Evolutionary conservation across 1,140 invertebrate genomes (phyloP).

Genomic region (Ips typographus): DNA sequence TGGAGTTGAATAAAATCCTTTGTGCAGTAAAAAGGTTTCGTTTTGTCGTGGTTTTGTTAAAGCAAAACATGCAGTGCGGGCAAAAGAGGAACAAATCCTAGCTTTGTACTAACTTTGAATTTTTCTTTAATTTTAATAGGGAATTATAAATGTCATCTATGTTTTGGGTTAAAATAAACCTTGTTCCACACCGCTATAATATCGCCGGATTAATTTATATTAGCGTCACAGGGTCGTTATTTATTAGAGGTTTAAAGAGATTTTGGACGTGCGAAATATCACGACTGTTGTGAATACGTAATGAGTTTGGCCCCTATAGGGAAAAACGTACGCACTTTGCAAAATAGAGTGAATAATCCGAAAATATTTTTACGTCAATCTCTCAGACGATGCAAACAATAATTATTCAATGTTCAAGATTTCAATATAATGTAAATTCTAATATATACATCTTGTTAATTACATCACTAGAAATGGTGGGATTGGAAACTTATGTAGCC

Average conservation of each 20-base stretch:
- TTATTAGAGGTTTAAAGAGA: slow-evolving; percentile 29
- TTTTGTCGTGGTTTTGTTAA: too few species aligned
- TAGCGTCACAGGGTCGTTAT: slow-evolving; percentile 22
- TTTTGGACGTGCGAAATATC: slow-evolving; percentile 24
- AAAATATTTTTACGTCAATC: slow-evolving; percentile 3
- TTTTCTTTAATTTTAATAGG: slow-evolving; percentile 4
- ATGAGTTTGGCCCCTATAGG: background rate
- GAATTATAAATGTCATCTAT: background rate
- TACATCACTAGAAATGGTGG: slow-evolving; percentile 6
- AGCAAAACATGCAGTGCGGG: too few species aligned
- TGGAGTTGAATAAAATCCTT: too few species aligned
- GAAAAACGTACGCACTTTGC: slow-evolving; percentile 10
- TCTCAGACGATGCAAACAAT: background rate
- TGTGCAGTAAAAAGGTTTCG: too few species aligned
- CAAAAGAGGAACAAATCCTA: too few species aligned
- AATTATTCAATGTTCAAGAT: background rate
- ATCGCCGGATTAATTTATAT: slow-evolving; percentile 20
- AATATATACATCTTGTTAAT: slow-evolving; percentile 5
- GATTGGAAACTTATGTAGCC: slow-evolving; percentile 8
- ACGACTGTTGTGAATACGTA: slow-evolving; percentile 16
- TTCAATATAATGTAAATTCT: slow-evolving; percentile 5
- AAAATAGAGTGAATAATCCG: slow-evolving; percentile 12
- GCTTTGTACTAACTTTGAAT: background rate
- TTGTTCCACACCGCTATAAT: slow-evolving; percentile 11
- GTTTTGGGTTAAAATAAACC: slow-evolving; percentile 5